Evolutionary conservation across 2,888 invertebrate genomes (phyloP).

Genomic region (Mythimna impura): DNA sequence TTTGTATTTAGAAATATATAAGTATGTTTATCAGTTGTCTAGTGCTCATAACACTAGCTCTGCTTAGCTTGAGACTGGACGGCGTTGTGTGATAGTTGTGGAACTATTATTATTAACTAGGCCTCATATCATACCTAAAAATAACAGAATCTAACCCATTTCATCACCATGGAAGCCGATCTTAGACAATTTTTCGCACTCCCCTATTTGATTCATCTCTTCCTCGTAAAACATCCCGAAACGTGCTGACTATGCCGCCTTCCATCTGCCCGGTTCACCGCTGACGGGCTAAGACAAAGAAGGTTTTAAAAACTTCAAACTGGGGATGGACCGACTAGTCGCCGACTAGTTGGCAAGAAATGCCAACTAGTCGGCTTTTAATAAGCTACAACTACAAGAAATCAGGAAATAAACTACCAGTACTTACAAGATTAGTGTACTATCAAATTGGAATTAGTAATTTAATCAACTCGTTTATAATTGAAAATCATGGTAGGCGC

Average conservation of each 20-base stretch:
- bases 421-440: not conserved
- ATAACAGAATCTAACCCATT: conserved; percentile 28
- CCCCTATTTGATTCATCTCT: conserved; percentile 36
- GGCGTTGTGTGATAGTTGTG: too few species aligned
- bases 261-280: conserved; percentile 35
- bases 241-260: conserved; percentile 29
- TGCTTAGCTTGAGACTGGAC: too few species aligned
- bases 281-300: conserved; percentile 51
- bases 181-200: conserved; percentile 40
- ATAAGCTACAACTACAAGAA: not conserved
- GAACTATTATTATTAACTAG: too few species aligned
- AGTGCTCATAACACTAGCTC: too few species aligned
- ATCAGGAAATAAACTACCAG: not conserved
- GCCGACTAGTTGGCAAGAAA: not conserved
- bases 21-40: too few species aligned
- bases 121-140: conserved; percentile 5
- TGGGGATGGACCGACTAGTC: not conserved
- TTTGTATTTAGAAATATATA: too few species aligned
- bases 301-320: conserved; percentile 54
- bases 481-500: not conserved
- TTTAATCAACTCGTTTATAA: not conserved
- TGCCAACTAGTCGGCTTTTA: not conserved
- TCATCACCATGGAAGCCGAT: not conserved
- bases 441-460: not conserved
- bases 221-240: conserved; percentile 42